Evolutionary conservation across 2,113 vertebrate species (phyloP).

Genomic region (Muntiacus muntjak): DNA sequence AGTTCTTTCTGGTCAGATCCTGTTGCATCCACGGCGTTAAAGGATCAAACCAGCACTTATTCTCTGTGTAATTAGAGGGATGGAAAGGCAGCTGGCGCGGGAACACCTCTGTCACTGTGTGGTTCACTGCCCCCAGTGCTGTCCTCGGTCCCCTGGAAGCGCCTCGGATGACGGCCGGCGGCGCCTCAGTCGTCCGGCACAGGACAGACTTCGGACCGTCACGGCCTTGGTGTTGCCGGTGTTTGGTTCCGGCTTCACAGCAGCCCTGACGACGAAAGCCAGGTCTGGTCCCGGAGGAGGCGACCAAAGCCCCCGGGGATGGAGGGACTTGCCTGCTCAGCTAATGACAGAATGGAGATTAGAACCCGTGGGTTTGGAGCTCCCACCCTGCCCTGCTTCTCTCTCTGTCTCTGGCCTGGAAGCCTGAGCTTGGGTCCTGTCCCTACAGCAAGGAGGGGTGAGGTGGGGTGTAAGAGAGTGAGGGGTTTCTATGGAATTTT

Average conservation of each 20-base stretch:
- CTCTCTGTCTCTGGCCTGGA: not conserved
- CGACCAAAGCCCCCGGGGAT: accelerated
- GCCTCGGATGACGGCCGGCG: not conserved
- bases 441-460: not conserved
- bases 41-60: not conserved
- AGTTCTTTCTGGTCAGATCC: not conserved
- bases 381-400: not conserved
- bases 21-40: not conserved
- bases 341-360: no score
- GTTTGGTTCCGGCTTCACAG: not conserved
- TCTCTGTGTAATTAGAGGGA: not conserved
- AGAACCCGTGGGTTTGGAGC: accelerated
- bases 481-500: not conserved
- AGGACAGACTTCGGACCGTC: accelerated
- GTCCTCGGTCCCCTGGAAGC: not conserved
- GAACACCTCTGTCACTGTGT: not conserved
- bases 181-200: accelerated
- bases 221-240: not conserved
- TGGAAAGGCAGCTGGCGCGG: not conserved
- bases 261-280: not conserved
- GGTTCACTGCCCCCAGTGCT: not conserved
- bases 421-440: not conserved
- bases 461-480: not conserved
- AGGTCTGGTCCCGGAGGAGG: not conserved
- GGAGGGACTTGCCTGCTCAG: not conserved